Base-by-base conservation (phyloP, 2,888 invertebrate genomes). In the Allolobophora icterica region DNA sequence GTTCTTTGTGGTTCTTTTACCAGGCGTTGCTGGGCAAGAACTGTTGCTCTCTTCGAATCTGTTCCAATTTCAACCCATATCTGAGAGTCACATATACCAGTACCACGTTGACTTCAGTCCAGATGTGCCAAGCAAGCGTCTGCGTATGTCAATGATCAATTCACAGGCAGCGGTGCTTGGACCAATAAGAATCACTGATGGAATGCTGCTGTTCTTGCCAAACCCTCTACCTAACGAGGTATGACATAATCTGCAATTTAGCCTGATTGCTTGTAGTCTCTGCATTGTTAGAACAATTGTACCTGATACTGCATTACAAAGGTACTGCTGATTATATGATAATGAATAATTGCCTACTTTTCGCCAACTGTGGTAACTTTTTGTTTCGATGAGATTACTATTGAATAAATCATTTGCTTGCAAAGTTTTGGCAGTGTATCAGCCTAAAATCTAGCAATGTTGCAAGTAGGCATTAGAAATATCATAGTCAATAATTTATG, bases 41-140 rank as follows among this genome's bases (percentile, higher is more conserved):
- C 6, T 71, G 71, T 0, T n/a, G 71, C 3, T 71, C n/a, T 30
- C 0, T n/a, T 71, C 71, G n/a, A 71, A 71, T 17, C 3, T 71
- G n/a, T 71, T 71, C 71, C 71, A 71, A 0, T 71, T 71, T 71
- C 71, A 71, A n/a, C 71, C 71, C 30, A 71, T 71, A 0, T 1
- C n/a, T 71, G 71, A 71, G 30, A 71, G 71, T 71, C 71, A 71
- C 8, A 35, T 95, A 19, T 95, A 94, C 90, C 95, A 95, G 91
- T 95, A 95, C 91, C 94, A 94, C 91, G 94, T 95, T n/a, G 94
- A 93, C 90, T 95, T 94, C 92, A 93, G 92, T 24, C 95, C 95
- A 30, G 93, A 93, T 13, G 92, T 95, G 8, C 95, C 95, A 30
- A 93, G 92, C 89, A 94, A 93, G 84, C 93, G 92, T n/a, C 91